Conservation (phyloP, 53 echinoderm and acorn worm genomes). For the Zoroaster sp. region DNA sequence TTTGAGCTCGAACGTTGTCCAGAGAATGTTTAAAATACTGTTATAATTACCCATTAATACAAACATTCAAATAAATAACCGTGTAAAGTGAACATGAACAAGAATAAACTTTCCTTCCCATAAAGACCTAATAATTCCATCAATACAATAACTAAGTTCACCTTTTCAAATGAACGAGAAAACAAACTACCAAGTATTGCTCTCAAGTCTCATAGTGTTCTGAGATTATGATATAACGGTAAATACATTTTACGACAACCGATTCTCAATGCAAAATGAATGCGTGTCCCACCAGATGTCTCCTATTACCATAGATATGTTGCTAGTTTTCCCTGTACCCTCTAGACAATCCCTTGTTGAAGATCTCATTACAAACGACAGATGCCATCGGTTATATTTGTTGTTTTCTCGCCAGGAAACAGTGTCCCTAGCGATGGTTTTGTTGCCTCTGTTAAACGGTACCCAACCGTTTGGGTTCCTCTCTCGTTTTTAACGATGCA, state of each 20-base stretch:
- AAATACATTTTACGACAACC: background rate
- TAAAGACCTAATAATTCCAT: too few relatives aligned
- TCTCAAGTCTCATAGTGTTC: background rate
- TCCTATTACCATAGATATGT: background rate
- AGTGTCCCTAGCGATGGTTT: conserved; percentile 27
- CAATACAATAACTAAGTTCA: too few relatives aligned
- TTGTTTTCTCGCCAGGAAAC: conserved; percentile 28
- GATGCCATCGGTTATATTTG: conserved; percentile 48
- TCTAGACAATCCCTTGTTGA: conserved; percentile 11
- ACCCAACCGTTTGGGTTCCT: conserved; percentile 10
- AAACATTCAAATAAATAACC: too few relatives aligned
- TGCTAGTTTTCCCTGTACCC: background rate
- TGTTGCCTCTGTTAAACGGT: conserved; percentile 50
- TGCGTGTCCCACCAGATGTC: conserved; percentile 35
- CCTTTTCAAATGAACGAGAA: too few relatives aligned
- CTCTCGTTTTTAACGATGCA: conserved; percentile 23
- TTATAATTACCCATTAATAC: too few relatives aligned
- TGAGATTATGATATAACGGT: background rate
- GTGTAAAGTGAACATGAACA: too few relatives aligned
- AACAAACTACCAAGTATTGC: too few relatives aligned
- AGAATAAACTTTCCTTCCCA: too few relatives aligned
- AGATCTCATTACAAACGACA: conserved; percentile 41
- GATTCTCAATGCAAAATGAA: background rate
- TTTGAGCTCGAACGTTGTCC: too few relatives aligned
- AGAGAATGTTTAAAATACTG: too few relatives aligned